Base-by-base conservation (phyloP, 2,888 invertebrate genomes). In the Malthinus flaveolus region DNA sequence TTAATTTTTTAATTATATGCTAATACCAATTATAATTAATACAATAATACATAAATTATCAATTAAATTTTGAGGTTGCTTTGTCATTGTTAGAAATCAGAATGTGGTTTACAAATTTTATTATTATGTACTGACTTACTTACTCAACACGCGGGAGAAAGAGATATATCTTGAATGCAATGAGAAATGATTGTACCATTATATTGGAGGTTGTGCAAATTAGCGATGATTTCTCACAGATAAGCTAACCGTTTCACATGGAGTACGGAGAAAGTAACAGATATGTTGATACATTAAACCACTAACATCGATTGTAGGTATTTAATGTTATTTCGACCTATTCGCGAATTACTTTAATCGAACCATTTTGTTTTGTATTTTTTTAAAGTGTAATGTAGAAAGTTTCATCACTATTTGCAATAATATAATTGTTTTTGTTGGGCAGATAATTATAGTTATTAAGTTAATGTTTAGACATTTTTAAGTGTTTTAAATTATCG, bases 381-480 rank as follows among this genome's bases (percentile, higher is more conserved):
- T 34, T 60, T 56, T 66, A 44, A 67, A 68, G 47, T 66, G 34
- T 23, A 23, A 23, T 23, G 23, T 23, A 23, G 23, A 23, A 23
- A 23, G 23, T 23, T 23, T 23, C 5, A 23, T 5, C 5, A 23
- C 5, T 23, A 23, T 23, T 23, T 23, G 23, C 23, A 23, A 23
- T 5, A 23, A 23, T 23, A 23, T 23, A 23, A 23, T 23, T 23
- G 3, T 23, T 23, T 5, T 2, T 23, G 23, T 23, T 23, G 23
- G 5, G 23, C 5, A 3, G 23, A 5, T 23, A 23, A 23, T 23
- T 23, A 23, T 23, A 23, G 23, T 23, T 23, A 23, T 23, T 23
- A 23, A 23, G 23, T 23, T 23, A 23, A 23, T 23, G 3, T 23
- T 23, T 23, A 23, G n/a, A n/a, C n/a, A n/a, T n/a, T n/a, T n/a